Base-by-base conservation (phyloP, 1,140 invertebrate genomes). In the Caerostris darwini region DNA sequence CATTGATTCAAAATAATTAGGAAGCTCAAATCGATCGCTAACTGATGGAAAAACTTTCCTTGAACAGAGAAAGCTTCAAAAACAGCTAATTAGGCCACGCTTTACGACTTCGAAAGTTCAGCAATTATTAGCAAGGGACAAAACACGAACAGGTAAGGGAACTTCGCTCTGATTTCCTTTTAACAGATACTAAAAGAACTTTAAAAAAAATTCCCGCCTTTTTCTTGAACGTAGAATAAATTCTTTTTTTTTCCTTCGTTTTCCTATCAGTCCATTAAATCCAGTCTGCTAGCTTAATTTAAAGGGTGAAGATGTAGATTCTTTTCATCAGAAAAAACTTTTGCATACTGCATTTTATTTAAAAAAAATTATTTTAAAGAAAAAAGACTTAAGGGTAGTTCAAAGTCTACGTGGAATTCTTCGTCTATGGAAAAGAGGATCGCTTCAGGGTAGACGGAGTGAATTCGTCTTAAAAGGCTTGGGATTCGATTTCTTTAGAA, bases 1-100 rank as follows among this genome's bases (percentile, higher is more conserved):
- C 67, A 90, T 90, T 90, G 64, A 90, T 90, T 90, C 88, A 57
- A 90, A 90, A 90, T 90, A 90, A 90, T 90, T 90, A 90, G 88
- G 50, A 17, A 10, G 3, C n/a, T 10, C 50, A 34, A 71, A 56
- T 58, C 61, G 17, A 17, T 50, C 8, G 54, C 54, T 54, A 10
- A 56, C 8, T 64, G n/a, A 90, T n/a, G 54, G 54, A 56, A 71
- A 71, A 90, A 90, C 50, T n/a, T 87, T 87, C 34, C 34, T 14
- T 4, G 7, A 7, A 7, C 53, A 57, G 71, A 14, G 67, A 71
- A 14, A 50, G 56, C 61, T 34, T 34, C 5, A 59, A n/a, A 71
- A 57, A 71, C 61, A 90, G 88, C 88, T 64, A 90, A 90, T 90
- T 90, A 90, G 64, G n/a, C 17, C 34, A n/a, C 7, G 67, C 88